Percentiles rank a stretch among this genome's conserved stretches.
phyloP scores from a whole-genome alignment of 2,888 invertebrate genomes.

The Agrenia bidenticulata region DNA sequence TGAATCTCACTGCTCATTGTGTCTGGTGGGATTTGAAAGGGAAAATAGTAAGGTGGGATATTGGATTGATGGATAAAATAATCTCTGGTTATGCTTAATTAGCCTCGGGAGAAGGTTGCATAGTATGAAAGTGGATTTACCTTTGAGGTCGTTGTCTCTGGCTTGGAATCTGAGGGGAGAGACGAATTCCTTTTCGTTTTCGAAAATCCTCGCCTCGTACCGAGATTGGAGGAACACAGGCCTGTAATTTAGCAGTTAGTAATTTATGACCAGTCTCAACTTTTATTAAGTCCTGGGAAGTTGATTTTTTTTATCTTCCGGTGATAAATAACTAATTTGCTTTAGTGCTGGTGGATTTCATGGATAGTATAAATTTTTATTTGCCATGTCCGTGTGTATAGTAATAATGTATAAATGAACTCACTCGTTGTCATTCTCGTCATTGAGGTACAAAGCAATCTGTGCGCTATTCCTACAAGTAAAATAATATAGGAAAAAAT shows the following conservation, averaged over 20 bases:
- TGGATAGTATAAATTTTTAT: too few relatives aligned
- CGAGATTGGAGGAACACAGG: slow-evolving; percentile 79
- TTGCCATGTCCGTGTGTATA: neutral
- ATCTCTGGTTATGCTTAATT: too few relatives aligned
- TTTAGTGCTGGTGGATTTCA: too few relatives aligned
- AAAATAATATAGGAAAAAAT: slow-evolving; percentile 43
- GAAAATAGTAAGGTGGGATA: too few relatives aligned
- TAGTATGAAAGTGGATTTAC: too few relatives aligned
- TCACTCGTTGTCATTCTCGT: slow-evolving; percentile 57
- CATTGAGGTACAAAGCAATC: slow-evolving; percentile 55
- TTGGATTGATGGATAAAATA: too few relatives aligned
- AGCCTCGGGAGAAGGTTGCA: too few relatives aligned
- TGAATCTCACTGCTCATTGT: slow-evolving; percentile 83
- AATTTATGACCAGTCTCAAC: neutral
- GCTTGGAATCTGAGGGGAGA: slow-evolving; percentile 75
- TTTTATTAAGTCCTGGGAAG: neutral
- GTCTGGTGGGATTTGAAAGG: slow-evolving; percentile 58
- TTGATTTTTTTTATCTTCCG: slow-evolving; percentile 2
- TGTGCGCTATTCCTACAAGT: slow-evolving; percentile 54
- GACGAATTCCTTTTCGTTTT: slow-evolving; percentile 78
- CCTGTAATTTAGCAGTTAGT: slow-evolving; percentile 16
- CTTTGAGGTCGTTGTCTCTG: slow-evolving; percentile 80
- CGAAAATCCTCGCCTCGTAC: slow-evolving; percentile 79
- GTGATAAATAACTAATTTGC: slow-evolving; percentile 3
- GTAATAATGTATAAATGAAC: slow-evolving; percentile 11